Conservation (phyloP, 2,113 vertebrate genomes). For the Embiotoca jacksoni region DNA sequence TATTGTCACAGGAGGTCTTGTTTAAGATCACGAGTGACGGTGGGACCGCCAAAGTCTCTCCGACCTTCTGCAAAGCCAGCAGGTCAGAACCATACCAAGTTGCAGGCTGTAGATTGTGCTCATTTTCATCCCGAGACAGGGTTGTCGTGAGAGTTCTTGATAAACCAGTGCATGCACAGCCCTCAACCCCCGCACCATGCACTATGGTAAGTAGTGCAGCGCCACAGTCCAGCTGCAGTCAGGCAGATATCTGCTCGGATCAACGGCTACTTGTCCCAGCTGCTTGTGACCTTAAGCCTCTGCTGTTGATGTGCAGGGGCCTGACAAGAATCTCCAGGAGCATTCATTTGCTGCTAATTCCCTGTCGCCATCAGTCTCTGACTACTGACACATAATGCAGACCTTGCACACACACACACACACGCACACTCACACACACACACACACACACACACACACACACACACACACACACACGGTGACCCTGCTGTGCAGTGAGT, state of each 20-base stretch:
- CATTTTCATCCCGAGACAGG: not conserved
- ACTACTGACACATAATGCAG: conserved; percentile 47
- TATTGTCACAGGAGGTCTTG: conserved; percentile 20
- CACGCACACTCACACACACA: not conserved
- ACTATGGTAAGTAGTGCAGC: not conserved
- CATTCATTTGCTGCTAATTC: conserved; percentile 75
- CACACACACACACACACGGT: not conserved
- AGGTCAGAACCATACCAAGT: conserved; percentile 1
- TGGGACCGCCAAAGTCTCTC: not conserved
- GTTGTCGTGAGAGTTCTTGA: not conserved
- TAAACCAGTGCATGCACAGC: not conserved
- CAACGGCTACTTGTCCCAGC: conserved; percentile 62
- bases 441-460: conserved; percentile 2
- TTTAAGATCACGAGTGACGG: conserved; percentile 7
- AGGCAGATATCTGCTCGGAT: conserved; percentile 57
- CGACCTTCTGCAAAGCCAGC: not conserved
- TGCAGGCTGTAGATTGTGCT: not conserved
- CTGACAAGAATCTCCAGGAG: conserved; percentile 69
- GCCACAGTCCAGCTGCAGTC: conserved; percentile 30
- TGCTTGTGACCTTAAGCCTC: conserved; percentile 67
- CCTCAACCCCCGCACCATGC: not conserved
- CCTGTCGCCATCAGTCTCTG: conserved; percentile 61
- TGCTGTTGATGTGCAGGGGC: conserved; percentile 58
- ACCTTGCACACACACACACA: conserved; percentile 24
- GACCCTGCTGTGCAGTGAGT: conserved; percentile 41